Percentiles rank a stretch among this genome's conserved stretches.
These are phyloP conservation scores for Tamandua tetradactyla DNA, from an alignment of 2,797 vertebrate species.

Conservation along the genomic window DNA sequence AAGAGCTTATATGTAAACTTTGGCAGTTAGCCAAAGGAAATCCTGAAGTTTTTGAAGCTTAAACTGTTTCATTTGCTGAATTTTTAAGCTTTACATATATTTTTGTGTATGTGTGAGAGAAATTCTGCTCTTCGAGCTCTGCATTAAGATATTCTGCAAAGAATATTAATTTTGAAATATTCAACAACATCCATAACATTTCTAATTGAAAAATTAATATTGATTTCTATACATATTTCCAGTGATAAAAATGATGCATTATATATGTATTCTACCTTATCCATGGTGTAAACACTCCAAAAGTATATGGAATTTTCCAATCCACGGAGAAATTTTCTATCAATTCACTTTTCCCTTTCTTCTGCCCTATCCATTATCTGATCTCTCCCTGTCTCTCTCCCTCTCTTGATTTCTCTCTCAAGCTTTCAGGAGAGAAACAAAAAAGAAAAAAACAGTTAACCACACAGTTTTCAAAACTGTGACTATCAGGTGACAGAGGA, in stretches of 20 bases:
- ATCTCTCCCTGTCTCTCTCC: background rate
- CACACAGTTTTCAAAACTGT: background rate
- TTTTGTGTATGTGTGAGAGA: background rate
- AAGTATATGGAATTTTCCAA: too few species aligned
- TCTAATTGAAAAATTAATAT: background rate
- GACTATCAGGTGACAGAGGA: background rate
- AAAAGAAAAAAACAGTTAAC: background rate
- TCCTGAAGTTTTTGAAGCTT: background rate
- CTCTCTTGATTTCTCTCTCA: background rate
- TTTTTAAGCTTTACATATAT: slow-evolving; percentile 27
- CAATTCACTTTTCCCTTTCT: background rate
- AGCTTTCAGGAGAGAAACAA: background rate
- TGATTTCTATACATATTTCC: background rate
- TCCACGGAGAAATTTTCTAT: too few species aligned
- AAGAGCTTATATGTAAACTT: background rate
- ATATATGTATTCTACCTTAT: too few species aligned
- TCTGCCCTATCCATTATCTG: background rate
- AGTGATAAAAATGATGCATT: background rate
- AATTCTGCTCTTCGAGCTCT: background rate
- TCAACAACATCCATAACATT: background rate
- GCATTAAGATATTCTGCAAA: slow-evolving; percentile 13
- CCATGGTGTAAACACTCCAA: too few species aligned
- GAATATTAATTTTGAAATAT: background rate
- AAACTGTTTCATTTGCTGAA: background rate
- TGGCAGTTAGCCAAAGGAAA: slow-evolving; percentile 39